phyloP scores from a whole-genome alignment of 2,888 invertebrate genomes.

The Chymomyza caudatula region DNA sequence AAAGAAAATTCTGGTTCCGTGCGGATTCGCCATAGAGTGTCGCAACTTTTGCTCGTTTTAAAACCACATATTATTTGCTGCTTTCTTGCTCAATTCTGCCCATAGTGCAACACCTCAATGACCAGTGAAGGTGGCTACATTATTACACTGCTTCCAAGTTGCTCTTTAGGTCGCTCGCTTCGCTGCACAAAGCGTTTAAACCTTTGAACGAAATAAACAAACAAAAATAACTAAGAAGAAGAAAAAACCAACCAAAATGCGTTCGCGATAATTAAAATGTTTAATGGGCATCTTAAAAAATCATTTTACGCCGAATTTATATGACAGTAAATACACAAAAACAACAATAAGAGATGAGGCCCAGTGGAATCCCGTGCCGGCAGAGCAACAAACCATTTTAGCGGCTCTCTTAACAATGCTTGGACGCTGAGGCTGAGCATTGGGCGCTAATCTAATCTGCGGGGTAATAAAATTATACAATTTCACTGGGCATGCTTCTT shows the following conservation, averaged over 20 bases:
- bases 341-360: no score
- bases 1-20: no score
- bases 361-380: constrained; percentile 12
- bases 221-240: constrained; percentile 24
- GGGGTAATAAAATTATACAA: constrained; percentile 53
- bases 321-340: constrained; percentile 22
- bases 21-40: no score
- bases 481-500: constrained; percentile 49
- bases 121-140: not conserved
- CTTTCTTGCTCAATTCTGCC: not conserved
- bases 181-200: constrained; percentile 30
- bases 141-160: not conserved
- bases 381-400: constrained; percentile 17
- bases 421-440: constrained; percentile 32
- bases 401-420: constrained; percentile 43
- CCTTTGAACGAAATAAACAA: not conserved
- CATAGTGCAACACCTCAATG: not conserved
- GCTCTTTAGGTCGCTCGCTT: constrained; percentile 30
- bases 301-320: constrained; percentile 69
- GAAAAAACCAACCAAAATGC: constrained; percentile 19
- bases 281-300: constrained; percentile 67
- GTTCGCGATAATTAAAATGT: constrained; percentile 67
- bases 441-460: constrained; percentile 69
- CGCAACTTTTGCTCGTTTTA: no score
- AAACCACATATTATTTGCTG: not conserved